phyloP scores from a whole-genome alignment of 2,113 vertebrate genomes.

The Prietella phreatophila region DNA sequence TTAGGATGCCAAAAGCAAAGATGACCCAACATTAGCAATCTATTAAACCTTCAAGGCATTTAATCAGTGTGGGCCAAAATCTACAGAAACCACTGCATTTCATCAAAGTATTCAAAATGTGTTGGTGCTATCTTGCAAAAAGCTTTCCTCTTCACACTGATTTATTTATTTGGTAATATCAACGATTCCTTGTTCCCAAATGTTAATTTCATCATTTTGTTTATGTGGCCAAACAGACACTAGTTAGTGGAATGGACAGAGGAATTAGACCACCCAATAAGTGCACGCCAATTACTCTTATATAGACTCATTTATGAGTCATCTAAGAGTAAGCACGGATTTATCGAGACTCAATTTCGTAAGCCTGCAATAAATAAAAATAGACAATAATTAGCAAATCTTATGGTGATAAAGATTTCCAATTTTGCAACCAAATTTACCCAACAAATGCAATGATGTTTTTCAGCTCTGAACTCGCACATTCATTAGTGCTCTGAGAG shows the following conservation, averaged over 20 bases:
- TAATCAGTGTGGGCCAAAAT: constrained; percentile 8
- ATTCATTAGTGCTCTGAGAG: not conserved
- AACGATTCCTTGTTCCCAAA: not conserved
- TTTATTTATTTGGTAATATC: not conserved
- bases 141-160: not conserved
- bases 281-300: not conserved
- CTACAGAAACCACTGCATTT: not conserved
- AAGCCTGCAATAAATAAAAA: not conserved
- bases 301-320: not conserved
- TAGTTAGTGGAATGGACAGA: not conserved
- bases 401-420: not conserved
- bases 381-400: not conserved
- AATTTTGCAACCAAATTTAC: not conserved
- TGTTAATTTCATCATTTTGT: not conserved
- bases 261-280: not conserved
- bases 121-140: not conserved
- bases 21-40: constrained; percentile 23
- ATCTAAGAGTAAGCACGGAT: not conserved
- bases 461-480: not conserved
- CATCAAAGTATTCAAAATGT: not conserved
- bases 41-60: constrained; percentile 1
- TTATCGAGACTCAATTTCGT: not conserved
- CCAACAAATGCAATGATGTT: not conserved
- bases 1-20: constrained; percentile 20
- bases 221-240: not conserved